Conservation (phyloP, 2,113 vertebrate genomes). For the Leucoraja erinaceus region DNA sequence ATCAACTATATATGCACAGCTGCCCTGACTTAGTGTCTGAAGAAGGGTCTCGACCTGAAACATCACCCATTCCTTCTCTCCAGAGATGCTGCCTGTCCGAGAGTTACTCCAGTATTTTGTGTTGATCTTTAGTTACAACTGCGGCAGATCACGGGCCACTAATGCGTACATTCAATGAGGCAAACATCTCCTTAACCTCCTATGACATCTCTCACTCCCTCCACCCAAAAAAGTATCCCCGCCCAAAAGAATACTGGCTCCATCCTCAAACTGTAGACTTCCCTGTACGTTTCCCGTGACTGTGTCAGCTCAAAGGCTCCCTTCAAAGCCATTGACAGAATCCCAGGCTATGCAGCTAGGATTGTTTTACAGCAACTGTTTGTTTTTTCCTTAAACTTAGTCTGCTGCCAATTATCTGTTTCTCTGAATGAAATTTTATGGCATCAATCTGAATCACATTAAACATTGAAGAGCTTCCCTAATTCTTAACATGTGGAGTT, state of each 20-base stretch:
- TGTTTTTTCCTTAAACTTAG: neutral
- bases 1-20: too few species aligned
- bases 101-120: too few species aligned
- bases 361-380: neutral
- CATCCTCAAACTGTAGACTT: neutral
- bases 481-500: neutral
- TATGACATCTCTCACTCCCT: neutral
- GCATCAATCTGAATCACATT: neutral
- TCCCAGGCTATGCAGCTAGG: neutral
- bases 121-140: too few species aligned
- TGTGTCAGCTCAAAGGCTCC: neutral
- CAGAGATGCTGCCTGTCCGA: neutral
- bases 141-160: too few species aligned
- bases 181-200: neutral
- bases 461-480: neutral
- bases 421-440: constrained; percentile 6
- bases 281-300: neutral
- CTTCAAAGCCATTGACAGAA: neutral
- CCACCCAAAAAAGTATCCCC: neutral
- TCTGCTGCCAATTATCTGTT: neutral
- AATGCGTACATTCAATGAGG: too few species aligned
- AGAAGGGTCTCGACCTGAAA: too few species aligned
- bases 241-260: neutral
- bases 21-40: too few species aligned
- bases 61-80: too few species aligned